Conservation (phyloP, 2,113 vertebrate genomes). For the Laterallus jamaicensis region DNA sequence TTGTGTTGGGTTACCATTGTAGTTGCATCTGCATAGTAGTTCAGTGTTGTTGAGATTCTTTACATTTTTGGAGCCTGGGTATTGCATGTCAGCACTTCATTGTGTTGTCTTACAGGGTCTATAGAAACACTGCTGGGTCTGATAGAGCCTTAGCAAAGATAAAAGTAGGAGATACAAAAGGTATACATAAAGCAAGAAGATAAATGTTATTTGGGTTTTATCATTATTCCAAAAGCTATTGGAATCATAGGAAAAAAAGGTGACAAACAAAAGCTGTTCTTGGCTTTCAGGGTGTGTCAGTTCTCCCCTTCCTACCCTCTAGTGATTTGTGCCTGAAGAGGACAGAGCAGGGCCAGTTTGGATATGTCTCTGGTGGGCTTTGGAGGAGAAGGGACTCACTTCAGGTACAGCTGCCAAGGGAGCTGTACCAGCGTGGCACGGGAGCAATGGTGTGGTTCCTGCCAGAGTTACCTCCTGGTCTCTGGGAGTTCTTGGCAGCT, state of each 20-base stretch:
- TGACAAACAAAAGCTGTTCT: not conserved
- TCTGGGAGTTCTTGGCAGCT: conserved; percentile 41
- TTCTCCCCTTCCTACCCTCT: not conserved
- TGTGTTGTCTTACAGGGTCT: not conserved
- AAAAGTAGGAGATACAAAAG: not conserved
- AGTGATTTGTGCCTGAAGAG: not conserved
- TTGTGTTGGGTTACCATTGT: not conserved
- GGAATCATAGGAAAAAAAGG: not conserved
- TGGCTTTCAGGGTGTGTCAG: not conserved
- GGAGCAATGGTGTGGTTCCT: not conserved
- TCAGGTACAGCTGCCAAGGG: not conserved
- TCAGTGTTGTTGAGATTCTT: not conserved
- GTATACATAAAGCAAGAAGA: not conserved
- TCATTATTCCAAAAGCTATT: not conserved
- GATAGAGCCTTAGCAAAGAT: not conserved
- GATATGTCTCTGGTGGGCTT: not conserved
- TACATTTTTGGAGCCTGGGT: not conserved
- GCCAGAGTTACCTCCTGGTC: not conserved
- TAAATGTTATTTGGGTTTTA: not conserved
- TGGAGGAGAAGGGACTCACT: not conserved
- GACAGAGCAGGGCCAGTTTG: not conserved
- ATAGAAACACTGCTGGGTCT: not conserved
- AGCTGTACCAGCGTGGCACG: not conserved
- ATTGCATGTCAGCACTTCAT: not conserved
- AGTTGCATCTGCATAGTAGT: not conserved